Percentiles rank a stretch among this genome's conserved stretches.
Evolutionary conservation across 2,797 vertebrate genomes (phyloP).

Genomic region (Adrianichthys oophorus): DNA sequence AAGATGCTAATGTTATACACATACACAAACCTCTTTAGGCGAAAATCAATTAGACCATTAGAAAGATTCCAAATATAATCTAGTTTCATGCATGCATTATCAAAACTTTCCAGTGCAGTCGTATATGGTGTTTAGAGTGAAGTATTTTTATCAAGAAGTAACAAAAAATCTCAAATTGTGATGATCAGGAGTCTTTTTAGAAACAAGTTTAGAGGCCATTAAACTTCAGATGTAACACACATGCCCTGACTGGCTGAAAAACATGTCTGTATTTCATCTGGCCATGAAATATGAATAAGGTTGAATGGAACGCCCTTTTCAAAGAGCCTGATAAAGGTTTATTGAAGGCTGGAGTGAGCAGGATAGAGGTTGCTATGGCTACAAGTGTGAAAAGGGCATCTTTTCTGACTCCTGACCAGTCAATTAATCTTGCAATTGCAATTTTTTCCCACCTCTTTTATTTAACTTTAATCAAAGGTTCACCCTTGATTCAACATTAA

Average conservation of each 20-base stretch:
- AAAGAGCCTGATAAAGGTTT: slow-evolving; percentile 66
- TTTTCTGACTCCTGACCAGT: slow-evolving; percentile 73
- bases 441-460: slow-evolving; percentile 32
- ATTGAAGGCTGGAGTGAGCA: slow-evolving; percentile 62
- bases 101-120: background rate
- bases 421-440: slow-evolving; percentile 72
- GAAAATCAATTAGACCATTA: background rate
- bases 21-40: background rate
- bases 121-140: background rate
- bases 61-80: background rate
- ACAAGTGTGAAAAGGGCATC: slow-evolving; percentile 78
- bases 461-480: slow-evolving; percentile 44
- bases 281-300: slow-evolving; percentile 71
- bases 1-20: background rate
- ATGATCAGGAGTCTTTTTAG: slow-evolving; percentile 8
- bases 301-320: slow-evolving; percentile 73
- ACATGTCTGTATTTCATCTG: slow-evolving; percentile 49
- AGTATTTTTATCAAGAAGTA: slow-evolving; percentile 9
- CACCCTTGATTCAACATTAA: slow-evolving; percentile 53
- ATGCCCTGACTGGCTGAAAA: slow-evolving; percentile 32
- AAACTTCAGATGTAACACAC: slow-evolving; percentile 34
- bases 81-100: slow-evolving; percentile 3
- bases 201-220: slow-evolving; percentile 38
- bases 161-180: slow-evolving; percentile 2
- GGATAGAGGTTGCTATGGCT: slow-evolving; percentile 69